Evolutionary conservation across 2,113 vertebrate species (phyloP).

Genomic region (Microtus richardsoni): DNA sequence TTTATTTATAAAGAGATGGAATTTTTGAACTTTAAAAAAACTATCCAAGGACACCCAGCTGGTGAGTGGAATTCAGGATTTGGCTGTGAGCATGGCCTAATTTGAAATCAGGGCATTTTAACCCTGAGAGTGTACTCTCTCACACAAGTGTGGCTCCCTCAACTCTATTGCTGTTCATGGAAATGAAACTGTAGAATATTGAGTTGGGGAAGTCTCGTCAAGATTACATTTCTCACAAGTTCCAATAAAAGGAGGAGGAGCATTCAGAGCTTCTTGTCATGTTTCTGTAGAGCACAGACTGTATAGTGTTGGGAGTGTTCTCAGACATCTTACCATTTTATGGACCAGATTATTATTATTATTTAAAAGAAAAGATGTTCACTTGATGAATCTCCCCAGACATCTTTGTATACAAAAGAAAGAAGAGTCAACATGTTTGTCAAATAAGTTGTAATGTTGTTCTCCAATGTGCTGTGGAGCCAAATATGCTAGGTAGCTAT

Average conservation of each 20-base stretch:
- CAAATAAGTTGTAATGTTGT: background rate
- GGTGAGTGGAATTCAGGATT: background rate
- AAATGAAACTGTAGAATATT: background rate
- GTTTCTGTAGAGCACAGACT: background rate
- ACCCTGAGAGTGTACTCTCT: background rate
- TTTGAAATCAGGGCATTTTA: background rate
- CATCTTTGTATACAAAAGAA: background rate
- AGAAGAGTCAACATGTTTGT: background rate
- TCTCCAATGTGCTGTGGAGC: background rate
- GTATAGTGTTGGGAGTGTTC: background rate
- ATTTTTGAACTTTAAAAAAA: background rate
- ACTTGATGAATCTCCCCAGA: background rate
- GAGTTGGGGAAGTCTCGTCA: background rate
- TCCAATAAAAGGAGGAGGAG: background rate
- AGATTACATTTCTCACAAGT: background rate
- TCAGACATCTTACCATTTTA: background rate
- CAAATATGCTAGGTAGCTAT: background rate
- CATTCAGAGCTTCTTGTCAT: background rate
- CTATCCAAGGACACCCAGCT: background rate
- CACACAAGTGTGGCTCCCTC: background rate
- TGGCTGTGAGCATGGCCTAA: accelerated
- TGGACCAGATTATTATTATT: background rate
- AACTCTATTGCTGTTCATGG: background rate
- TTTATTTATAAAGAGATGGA: background rate
- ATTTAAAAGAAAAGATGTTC: background rate